A percentile compares a stretch with the other conserved stretches of the same genome.
These are phyloP conservation scores for Montipora capitata DNA, from an alignment of 92 coral and sea anemone genomes.

Conservation along the genomic window DNA sequence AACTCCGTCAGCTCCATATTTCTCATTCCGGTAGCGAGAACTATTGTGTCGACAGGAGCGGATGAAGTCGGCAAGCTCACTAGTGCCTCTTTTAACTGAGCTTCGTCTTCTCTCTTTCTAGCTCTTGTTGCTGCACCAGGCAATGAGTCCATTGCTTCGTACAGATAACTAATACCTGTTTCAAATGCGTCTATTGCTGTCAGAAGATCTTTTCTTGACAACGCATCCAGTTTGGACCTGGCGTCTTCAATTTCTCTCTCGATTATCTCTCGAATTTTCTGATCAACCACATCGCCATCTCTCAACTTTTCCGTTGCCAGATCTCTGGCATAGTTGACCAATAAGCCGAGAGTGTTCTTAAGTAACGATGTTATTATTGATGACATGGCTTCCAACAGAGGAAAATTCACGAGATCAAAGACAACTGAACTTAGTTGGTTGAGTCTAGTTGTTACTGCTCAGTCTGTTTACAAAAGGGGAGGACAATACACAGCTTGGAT, in stretches of 20 bases:
- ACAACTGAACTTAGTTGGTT: too few species aligned
- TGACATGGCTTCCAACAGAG: background rate
- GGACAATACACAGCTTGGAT: too few species aligned
- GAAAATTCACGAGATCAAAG: too few species aligned
- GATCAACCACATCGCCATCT: conserved; percentile 10
- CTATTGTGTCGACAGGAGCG: background rate
- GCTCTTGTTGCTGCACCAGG: background rate
- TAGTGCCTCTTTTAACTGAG: background rate
- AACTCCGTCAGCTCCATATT: background rate
- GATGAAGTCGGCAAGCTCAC: background rate
- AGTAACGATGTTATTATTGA: background rate
- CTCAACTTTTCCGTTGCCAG: background rate
- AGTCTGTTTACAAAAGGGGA: too few species aligned
- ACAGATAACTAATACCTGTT: background rate
- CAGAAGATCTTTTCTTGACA: conserved; percentile 11
- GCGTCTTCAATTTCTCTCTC: background rate
- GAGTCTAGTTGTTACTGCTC: too few species aligned
- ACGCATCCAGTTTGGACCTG: background rate
- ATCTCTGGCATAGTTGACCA: background rate
- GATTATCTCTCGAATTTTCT: background rate
- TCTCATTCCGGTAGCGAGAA: background rate
- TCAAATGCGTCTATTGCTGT: conserved; percentile 20
- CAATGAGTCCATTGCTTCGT: background rate
- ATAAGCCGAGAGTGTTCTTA: background rate
- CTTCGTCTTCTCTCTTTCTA: background rate